Base-by-base conservation (phyloP, 2,797 vertebrate genomes). In the Hemibagrus guttatus region DNA sequence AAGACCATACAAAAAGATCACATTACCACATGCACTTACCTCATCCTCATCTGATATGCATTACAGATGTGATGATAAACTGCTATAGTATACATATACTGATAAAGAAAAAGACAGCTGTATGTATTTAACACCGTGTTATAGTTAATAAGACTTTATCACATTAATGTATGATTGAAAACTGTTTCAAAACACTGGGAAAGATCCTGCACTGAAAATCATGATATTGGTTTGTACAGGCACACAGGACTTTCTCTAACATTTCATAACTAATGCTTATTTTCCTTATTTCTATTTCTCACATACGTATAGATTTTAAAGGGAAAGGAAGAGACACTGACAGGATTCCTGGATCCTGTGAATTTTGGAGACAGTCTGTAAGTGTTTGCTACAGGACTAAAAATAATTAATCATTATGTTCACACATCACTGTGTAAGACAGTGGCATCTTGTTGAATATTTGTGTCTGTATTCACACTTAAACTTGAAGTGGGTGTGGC, bases 361-460 rank as follows among this genome's bases (percentile, higher is more conserved):
- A 96, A 98, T 93, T 99, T 99, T 82, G 96, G 95, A 89, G 97
- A 98, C 59, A 97, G 96, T 88, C 94, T 97, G 98, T 99, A 92
- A 97, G 98, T 95, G 82, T 86, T 54, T 46, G 7, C 23, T 26
- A 52, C 63, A 58, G 3, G 19, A 68, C 17, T 23, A 16, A 66
- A 81, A 52, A 49, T 61, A 26, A 59, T 61, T 58, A 78, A 31
- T 58, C 23, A 80, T 26, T 21, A 14, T 21, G 7, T 5, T n/a
- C 26, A 54, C n/a, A n/a, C n/a, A n/a, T n/a, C n/a, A 54, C 74
- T 54, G 6, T 16, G 12, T 8, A 61, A n/a, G 12, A 61, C 58
- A 42, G 16, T 64, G 6, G 8, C 21, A 8, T 9, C 59, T 8
- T 59, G 19, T 80, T 46, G 26, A 14, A 39, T 54, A 46, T 71